Evolutionary conservation across 2,113 vertebrate species (phyloP), one percentile per base, ranked within the genome.

Genomic region (Alosa alosa): DNA sequence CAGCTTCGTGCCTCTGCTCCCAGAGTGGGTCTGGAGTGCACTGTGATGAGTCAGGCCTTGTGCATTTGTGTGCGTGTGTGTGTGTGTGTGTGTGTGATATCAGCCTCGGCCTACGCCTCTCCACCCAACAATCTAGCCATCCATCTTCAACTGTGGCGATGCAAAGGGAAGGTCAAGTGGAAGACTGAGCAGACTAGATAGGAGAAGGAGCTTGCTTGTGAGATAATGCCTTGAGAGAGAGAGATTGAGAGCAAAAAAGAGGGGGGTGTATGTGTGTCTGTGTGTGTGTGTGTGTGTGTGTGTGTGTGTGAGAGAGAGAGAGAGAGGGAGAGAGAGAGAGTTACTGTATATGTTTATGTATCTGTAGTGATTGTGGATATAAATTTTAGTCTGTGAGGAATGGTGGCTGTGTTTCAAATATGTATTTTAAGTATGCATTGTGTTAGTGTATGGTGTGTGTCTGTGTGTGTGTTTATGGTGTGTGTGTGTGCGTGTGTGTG

Each of bases 191-290:
- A 36, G 25, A 36, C 72, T 78, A 41, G 72, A 41, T 78, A 36
- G 31, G 36, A 15, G 72, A 72, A 36, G 64, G 64, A 72, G 64
- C 31, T 36, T 36, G n/a, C 25, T 36, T 72, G 64, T 31, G 31
- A 72, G 64, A 72, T 72, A 72, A 72, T 72, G 64, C 25, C 64
- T 31, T 36, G 64, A 36, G 64, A 72, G 64, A 72, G 64, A 72
- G n/a, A 36, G n/a, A 72, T 9, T 3, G 64, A 36, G 64, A 36
- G 64, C 7, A 13, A 72, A 13, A 72, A 3, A 11, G 25, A 36
- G 31, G 13, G n/a, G 25, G 0, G 8, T 4, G 8, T 31, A 2
- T 60, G 15, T 60, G 22, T n/a, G 57, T 22, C 20, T 60, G 22
- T 60, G 18, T 52, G 57, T 60, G 18, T 20, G 57, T 60, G 57